Percentiles rank a stretch among this genome's conserved stretches.
phyloP scores from a whole-genome alignment of 2,113 vertebrate species.

The Haemorhous mexicanus region DNA sequence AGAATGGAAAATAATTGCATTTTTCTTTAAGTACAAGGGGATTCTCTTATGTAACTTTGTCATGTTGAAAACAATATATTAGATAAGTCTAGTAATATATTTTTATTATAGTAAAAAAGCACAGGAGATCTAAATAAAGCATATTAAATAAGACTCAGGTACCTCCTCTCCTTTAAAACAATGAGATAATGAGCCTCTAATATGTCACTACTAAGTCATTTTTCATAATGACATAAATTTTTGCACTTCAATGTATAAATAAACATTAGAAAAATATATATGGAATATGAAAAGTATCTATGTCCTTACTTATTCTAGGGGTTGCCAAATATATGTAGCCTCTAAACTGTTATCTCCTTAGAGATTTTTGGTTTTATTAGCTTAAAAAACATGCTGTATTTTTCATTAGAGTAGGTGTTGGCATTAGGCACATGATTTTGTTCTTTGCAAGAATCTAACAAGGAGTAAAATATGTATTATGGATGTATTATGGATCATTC shows the following conservation, averaged over 20 bases:
- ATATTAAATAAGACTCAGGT: neutral
- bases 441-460: neutral
- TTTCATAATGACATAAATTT: neutral
- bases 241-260: neutral
- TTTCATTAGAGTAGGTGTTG: neutral
- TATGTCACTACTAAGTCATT: neutral
- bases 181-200: neutral
- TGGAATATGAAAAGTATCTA: neutral
- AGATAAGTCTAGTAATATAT: constrained; percentile 74
- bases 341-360: neutral
- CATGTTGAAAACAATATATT: constrained; percentile 77
- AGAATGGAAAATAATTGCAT: constrained; percentile 97
- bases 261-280: neutral
- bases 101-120: constrained; percentile 72
- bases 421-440: neutral
- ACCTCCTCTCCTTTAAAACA: neutral
- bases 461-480: neutral
- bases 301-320: neutral
- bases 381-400: neutral
- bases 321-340: rapidly evolving
- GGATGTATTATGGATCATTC: neutral
- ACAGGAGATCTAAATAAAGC: neutral
- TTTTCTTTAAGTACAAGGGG: constrained; percentile 84
- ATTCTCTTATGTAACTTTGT: constrained; percentile 84
- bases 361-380: neutral